A percentile compares a stretch with the other conserved stretches of the same genome.
These are phyloP conservation scores for Crotalus viridis DNA, from an alignment of 2,113 vertebrate species.

Conservation along the genomic window DNA sequence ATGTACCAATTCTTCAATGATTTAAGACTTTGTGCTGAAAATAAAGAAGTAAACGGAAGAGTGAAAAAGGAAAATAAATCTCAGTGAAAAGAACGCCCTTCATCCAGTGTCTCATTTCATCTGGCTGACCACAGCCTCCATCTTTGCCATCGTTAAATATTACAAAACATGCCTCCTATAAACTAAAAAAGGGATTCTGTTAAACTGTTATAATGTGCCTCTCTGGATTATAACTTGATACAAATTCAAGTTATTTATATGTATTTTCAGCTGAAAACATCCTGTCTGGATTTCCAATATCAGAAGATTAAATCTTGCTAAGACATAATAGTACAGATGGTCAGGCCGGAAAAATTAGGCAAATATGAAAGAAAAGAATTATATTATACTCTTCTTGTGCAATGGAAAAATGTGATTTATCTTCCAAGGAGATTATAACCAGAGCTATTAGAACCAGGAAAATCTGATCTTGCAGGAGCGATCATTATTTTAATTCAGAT, in stretches of 20 bases:
- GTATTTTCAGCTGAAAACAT: slow-evolving; percentile 77
- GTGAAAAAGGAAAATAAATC: slow-evolving; percentile 57
- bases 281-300: slow-evolving; percentile 82
- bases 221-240: slow-evolving; percentile 81
- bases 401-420: slow-evolving; percentile 86
- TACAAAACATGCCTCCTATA: slow-evolving; percentile 63
- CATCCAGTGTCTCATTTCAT: slow-evolving; percentile 64
- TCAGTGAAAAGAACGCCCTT: slow-evolving; percentile 72
- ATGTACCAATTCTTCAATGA: slow-evolving; percentile 79
- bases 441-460: slow-evolving; percentile 77
- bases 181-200: slow-evolving; percentile 66
- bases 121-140: slow-evolving; percentile 45
- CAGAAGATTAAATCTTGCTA: slow-evolving; percentile 89
- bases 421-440: slow-evolving; percentile 80
- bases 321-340: slow-evolving; percentile 88
- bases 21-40: slow-evolving; percentile 76
- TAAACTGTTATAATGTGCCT: slow-evolving; percentile 79
- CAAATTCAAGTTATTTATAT: slow-evolving; percentile 79
- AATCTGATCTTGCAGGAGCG: slow-evolving; percentile 30
- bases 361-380: slow-evolving; percentile 88
- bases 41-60: slow-evolving; percentile 62
- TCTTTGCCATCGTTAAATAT: slow-evolving; percentile 66
- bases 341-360: slow-evolving; percentile 90
- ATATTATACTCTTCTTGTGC: slow-evolving; percentile 76
- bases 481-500: slow-evolving; percentile 20